Base-by-base conservation (phyloP, 1,140 invertebrate genomes). In the Lucilia sericata region DNA sequence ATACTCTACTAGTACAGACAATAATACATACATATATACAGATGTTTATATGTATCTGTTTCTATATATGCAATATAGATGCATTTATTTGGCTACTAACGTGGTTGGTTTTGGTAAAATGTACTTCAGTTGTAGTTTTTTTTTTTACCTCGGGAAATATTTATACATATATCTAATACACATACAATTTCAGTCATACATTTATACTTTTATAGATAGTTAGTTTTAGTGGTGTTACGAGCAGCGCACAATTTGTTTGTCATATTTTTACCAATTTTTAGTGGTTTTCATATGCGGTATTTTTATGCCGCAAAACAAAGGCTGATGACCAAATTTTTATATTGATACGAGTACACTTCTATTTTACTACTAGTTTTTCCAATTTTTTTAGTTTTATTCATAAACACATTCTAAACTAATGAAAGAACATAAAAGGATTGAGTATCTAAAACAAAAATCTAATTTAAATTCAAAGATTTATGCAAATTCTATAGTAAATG, bases 201-300 rank as follows among this genome's bases (percentile, higher is more conserved):
- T 7, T 42, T 42, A 42, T 42, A 2, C 42, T 42, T 10, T 42
- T 42, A 10, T 17, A 60, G 13, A 14, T 17, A 60, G 14, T 60
- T 70, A 70, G 65, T 19, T 70, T 70, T 70, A 21, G 65, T 70
- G 9, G 65, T 60, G 2, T 60, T 60, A 60, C 55, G n/a, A 60
- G 55, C n/a, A 60, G 55, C n/a, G n/a, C n/a, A 60, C 55, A 17
- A 17, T 70, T 70, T 70, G 19, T 70, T 70, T 70, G 60, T 70
- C 60, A 70, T 70, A 70, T 70, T 70, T 70, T 70, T 70, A 70
- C 60, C 60, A 70, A 70, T 70, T 70, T 70, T 70, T 70, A 70
- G 60, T 70, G 60, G 60, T 70, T 70, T 70, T 70, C 19, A 70
- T 70, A 70, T 70, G 60, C 60, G 60, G 60, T 70, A 70, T 19